Conservation (phyloP, 2,113 vertebrate genomes). For the Tetrao urogallus region DNA sequence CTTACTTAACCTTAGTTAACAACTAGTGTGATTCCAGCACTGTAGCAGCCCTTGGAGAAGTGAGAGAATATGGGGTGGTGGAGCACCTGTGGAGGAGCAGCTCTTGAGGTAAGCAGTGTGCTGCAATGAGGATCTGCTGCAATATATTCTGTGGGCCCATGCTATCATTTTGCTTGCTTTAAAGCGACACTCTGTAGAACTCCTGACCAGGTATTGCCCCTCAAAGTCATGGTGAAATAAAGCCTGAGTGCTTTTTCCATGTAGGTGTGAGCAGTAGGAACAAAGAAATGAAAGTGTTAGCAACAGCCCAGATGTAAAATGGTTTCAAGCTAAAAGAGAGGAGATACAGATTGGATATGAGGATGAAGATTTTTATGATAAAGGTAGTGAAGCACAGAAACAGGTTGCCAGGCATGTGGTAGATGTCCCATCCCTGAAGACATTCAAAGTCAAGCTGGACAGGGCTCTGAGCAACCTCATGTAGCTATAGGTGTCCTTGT, state of each 20-base stretch:
- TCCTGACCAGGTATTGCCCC: background rate
- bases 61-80: background rate
- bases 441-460: no score
- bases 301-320: background rate
- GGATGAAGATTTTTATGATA: no score
- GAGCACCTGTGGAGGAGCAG: constrained; percentile 12
- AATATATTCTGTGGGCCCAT: background rate
- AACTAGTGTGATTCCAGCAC: background rate
- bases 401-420: no score
- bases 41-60: constrained; percentile 28
- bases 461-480: no score
- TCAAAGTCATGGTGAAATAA: background rate
- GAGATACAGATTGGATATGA: no score
- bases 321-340: no score
- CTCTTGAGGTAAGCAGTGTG: background rate
- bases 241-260: background rate
- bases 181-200: background rate
- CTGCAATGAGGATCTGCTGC: background rate
- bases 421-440: no score
- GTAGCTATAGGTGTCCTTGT: no score
- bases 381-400: no score
- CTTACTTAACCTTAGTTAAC: background rate
- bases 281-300: background rate
- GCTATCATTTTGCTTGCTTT: background rate
- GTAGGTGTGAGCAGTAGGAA: background rate